Percentiles rank a stretch among this genome's conserved stretches.
Evolutionary conservation across 1,140 invertebrate species (phyloP).

Genomic region (Halesus radiatus): DNA sequence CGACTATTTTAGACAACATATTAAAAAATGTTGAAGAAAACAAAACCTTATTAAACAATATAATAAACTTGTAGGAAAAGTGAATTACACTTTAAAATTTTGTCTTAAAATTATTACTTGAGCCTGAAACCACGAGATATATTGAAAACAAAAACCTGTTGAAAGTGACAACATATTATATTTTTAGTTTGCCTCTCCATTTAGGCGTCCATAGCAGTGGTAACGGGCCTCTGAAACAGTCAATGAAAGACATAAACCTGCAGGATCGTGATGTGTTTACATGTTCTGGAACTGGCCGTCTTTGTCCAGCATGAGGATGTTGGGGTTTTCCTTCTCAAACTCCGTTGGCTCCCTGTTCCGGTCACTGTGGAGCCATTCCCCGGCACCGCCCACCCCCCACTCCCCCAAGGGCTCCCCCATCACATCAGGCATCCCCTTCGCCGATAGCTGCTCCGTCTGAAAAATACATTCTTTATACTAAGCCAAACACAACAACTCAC

Average conservation of each 20-base stretch:
- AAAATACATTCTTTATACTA: neutral
- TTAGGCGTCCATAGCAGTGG: neutral
- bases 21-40: too few species aligned
- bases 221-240: too few species aligned
- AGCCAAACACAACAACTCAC: too few species aligned
- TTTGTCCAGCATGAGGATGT: constrained; percentile 81
- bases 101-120: too few species aligned
- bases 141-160: too few species aligned
- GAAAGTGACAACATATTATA: neutral
- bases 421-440: constrained; percentile 78
- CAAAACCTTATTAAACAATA: too few species aligned
- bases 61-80: too few species aligned
- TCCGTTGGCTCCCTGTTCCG: constrained; percentile 78
- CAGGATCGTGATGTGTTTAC: constrained; percentile 65
- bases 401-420: constrained; percentile 75
- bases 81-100: too few species aligned
- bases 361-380: constrained; percentile 80
- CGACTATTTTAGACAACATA: too few species aligned
- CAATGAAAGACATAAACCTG: too few species aligned
- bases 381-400: constrained; percentile 66
- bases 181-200: neutral
- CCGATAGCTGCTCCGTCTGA: constrained; percentile 70
- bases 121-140: too few species aligned
- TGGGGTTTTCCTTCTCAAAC: constrained; percentile 84
- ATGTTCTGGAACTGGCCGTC: constrained; percentile 84